Evolutionary conservation across 2,113 vertebrate genomes (phyloP), one percentile per base, ranked within the genome.

Genomic region (Diphyllodes magnificus): DNA sequence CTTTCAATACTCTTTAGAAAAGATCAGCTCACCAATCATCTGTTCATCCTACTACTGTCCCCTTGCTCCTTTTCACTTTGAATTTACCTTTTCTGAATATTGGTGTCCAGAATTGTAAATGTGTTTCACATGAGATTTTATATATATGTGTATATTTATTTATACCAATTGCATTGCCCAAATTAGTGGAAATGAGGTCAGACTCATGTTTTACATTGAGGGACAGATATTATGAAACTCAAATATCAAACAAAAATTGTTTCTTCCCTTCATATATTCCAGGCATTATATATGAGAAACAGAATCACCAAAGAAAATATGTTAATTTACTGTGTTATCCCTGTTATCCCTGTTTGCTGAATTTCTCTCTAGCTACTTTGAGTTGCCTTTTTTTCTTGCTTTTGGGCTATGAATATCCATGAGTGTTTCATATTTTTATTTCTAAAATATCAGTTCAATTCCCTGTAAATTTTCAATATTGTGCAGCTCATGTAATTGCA

Each of bases 361-460:
- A 83, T 75, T 82, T 73, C 45, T 88, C 10, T 60, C 47, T 73
- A 76, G 54, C 18, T 87, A 65, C 56, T 80, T 72, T n/a, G 31
- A 69, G 17, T 4, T 42, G 27, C 4, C 8, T 45, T 75, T 75
- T 54, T 13, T 5, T 5, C 56, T 89, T 82, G 51, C 35, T 73
- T 69, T 75, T 84, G 44, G 45, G 30, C 45, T 92, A 82, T 91
- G 53, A 95, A 79, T 79, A 92, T 72, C 81, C 31, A 42, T 87
- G 76, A 72, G 20, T 68, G 61, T 64, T 89, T 70, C 2, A 53
- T 82, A 72, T 68, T 89, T 93, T 91, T 91, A 89, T 93, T 92
- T 92, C 93, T 90, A 95, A 95, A 95, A 50, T 92, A 94, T 50
- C 66, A 80, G 81, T 87, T 95, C 65, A 60, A 22, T 92, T 93